Percentiles rank a stretch among this genome's conserved stretches.
phyloP scores from a whole-genome alignment of 2,797 vertebrate genomes.

The Coreius guichenoti region DNA sequence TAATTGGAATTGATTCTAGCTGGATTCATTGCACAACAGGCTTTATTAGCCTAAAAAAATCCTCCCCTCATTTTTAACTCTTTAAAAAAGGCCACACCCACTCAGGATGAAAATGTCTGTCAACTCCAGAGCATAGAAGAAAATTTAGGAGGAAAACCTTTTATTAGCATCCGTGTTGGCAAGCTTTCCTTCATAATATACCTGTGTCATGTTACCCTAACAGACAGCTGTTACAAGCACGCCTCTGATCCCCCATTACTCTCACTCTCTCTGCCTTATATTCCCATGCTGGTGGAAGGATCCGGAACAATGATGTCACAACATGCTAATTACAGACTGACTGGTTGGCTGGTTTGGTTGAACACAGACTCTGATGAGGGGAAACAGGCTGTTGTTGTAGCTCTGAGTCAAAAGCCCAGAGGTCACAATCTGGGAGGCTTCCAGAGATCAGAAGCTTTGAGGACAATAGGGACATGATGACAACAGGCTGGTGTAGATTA shows the following conservation, averaged over 20 bases:
- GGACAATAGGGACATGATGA: conserved; percentile 51
- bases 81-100: neutral
- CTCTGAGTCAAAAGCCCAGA: conserved; percentile 45
- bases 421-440: conserved; percentile 50
- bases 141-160: neutral
- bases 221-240: conserved; percentile 29
- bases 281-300: conserved; percentile 28
- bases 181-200: conserved; percentile 1
- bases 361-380: conserved; percentile 51
- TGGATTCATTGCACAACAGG: conserved; percentile 24
- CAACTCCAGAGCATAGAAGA: neutral
- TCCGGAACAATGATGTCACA: conserved; percentile 40
- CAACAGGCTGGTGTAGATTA: conserved; percentile 22
- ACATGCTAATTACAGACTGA: conserved; percentile 47
- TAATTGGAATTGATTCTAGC: neutral
- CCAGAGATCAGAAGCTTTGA: conserved; percentile 50
- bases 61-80: neutral
- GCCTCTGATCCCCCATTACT: conserved; percentile 12
- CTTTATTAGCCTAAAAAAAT: neutral
- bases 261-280: conserved; percentile 8
- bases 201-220: conserved; percentile 11
- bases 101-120: neutral
- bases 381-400: conserved; percentile 49
- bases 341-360: conserved; percentile 63
- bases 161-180: conserved; percentile 24